Conservation (phyloP, 2,888 invertebrate species). For the Nebria brevicollis region DNA sequence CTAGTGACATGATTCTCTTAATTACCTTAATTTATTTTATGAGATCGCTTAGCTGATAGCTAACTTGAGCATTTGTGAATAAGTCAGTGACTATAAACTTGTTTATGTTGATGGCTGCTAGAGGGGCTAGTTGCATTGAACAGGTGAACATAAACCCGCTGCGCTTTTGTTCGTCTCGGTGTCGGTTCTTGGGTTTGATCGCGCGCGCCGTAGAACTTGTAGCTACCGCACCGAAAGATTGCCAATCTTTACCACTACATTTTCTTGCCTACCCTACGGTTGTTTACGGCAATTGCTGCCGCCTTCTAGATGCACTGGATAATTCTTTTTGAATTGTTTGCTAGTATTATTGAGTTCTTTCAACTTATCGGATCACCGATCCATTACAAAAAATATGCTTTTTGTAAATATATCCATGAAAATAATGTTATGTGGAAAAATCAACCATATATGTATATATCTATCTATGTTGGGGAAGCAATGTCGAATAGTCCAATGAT, state of each 20-base stretch:
- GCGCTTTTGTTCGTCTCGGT: constrained; percentile 4
- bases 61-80: constrained; percentile 59
- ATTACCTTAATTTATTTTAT: constrained; percentile 64
- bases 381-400: too few relatives aligned
- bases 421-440: too few relatives aligned
- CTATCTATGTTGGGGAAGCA: not conserved
- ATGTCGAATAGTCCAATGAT: not conserved
- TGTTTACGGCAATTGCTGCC: constrained; percentile 35
- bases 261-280: constrained; percentile 29
- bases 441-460: too few relatives aligned
- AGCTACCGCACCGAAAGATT: constrained; percentile 17
- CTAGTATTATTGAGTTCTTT: constrained; percentile 32
- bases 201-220: not conserved
- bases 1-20: constrained; percentile 64
- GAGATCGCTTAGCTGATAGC: constrained; percentile 60
- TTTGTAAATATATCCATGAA: too few relatives aligned
- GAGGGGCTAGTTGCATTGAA: constrained; percentile 9
- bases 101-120: constrained; percentile 54
- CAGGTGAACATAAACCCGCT: constrained; percentile 2
- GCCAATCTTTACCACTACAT: constrained; percentile 20
- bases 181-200: constrained; percentile 3
- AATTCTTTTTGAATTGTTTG: constrained; percentile 34
- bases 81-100: constrained; percentile 58
- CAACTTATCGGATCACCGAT: too few relatives aligned
- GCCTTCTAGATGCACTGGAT: constrained; percentile 18